phyloP scores from a whole-genome alignment of 2,888 invertebrate genomes.

The Cerastis rubricosa region DNA sequence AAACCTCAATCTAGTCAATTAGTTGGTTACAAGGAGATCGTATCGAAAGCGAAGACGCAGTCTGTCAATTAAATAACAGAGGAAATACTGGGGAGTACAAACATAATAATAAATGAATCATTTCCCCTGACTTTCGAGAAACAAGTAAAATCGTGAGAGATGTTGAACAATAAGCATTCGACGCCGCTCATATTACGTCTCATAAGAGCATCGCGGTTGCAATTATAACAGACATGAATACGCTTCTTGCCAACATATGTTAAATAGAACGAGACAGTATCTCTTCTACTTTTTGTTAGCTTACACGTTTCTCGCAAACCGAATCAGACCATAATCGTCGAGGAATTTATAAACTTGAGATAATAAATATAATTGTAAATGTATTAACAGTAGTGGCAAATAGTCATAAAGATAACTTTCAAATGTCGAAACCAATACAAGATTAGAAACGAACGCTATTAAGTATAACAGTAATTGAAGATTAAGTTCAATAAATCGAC shows the following conservation, averaged over 20 bases:
- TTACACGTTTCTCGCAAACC: conserved; percentile 20
- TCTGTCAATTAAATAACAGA: conserved; percentile 68
- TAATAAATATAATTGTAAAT: background rate
- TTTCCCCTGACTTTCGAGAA: conserved; percentile 85
- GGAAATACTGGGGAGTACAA: conserved; percentile 69
- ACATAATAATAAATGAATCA: conserved; percentile 76
- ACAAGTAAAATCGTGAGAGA: conserved; percentile 88
- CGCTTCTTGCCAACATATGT: conserved; percentile 60
- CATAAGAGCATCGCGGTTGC: conserved; percentile 59
- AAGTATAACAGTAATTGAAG: conserved; percentile 1
- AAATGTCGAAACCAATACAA: conserved; percentile 27
- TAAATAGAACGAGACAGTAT: conserved; percentile 59
- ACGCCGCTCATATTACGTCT: conserved; percentile 65
- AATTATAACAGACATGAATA: conserved; percentile 63
- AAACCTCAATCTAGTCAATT: conserved; percentile 51
- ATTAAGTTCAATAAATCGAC: conserved; percentile 11
- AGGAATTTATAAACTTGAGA: background rate
- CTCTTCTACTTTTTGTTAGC: conserved; percentile 40
- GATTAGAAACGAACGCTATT: conserved; percentile 18
- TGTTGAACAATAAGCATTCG: conserved; percentile 78
- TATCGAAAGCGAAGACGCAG: conserved; percentile 65
- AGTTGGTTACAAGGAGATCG: conserved; percentile 46
- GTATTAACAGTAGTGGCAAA: background rate
- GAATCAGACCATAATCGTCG: conserved; percentile 21
- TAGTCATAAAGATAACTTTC: conserved; percentile 18